Conservation (phyloP, 2,113 vertebrate species). For the Sprattus sprattus region DNA sequence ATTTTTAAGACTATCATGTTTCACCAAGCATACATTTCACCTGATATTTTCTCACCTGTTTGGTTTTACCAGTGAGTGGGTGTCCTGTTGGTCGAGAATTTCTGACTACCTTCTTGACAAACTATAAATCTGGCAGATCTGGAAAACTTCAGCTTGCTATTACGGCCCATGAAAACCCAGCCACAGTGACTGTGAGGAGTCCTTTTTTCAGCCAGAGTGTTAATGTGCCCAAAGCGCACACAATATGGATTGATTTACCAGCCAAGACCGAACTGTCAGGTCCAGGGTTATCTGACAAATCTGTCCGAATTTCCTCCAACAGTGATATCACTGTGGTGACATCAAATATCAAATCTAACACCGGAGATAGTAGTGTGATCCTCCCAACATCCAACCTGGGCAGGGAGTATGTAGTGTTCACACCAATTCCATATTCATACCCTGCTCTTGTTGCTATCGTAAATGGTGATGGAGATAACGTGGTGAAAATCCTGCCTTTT, state of each 20-base stretch:
- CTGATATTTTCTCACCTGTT: neutral
- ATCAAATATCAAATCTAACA: constrained; percentile 31
- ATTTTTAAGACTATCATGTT: neutral
- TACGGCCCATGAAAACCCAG: constrained; percentile 37
- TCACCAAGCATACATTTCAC: neutral
- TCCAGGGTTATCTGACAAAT: constrained; percentile 24
- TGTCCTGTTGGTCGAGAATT: constrained; percentile 53
- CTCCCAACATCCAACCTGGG: constrained; percentile 46
- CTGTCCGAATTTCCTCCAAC: constrained; percentile 44
- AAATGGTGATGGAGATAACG: constrained; percentile 52
- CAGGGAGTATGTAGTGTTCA: constrained; percentile 44
- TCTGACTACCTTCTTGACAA: constrained; percentile 52
- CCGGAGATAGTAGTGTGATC: constrained; percentile 49
- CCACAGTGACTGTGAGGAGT: constrained; percentile 43
- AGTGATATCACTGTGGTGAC: constrained; percentile 49
- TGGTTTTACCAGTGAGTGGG: constrained; percentile 31
- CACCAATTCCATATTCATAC: constrained; percentile 28
- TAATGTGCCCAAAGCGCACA: constrained; percentile 23
- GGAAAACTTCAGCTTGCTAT: constrained; percentile 16
- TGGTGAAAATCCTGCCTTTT: constrained; percentile 35
- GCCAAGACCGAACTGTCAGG: constrained; percentile 17
- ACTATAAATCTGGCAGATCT: constrained; percentile 6
- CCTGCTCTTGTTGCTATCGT: constrained; percentile 40
- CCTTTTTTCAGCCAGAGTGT: constrained; percentile 22
- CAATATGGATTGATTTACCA: constrained; percentile 40